A percentile compares a stretch with the other conserved stretches of the same genome.
These are phyloP conservation scores for Artemisiospiza belli DNA, from an alignment of 2,113 vertebrate genomes.

Conservation along the genomic window DNA sequence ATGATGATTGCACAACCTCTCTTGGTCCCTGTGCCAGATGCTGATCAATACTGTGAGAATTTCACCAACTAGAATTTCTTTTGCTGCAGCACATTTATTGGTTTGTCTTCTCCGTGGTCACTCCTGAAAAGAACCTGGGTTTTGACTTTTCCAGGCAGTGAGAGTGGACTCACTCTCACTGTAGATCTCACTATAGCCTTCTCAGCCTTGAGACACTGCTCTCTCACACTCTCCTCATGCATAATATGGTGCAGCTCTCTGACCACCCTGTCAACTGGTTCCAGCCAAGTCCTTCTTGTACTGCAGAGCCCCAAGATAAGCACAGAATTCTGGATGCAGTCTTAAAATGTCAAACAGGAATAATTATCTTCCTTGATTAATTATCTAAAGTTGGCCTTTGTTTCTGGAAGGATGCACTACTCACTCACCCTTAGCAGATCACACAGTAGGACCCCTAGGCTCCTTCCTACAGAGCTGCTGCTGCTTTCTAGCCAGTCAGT, in stretches of 20 bases:
- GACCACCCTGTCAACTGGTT: not conserved
- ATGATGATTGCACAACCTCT: fast-evolving
- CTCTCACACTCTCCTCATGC: not conserved
- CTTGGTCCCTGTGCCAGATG: not conserved
- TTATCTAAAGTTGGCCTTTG: not conserved
- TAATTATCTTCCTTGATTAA: not conserved
- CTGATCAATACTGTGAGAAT: not conserved
- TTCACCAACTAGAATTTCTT: not conserved
- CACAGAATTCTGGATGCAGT: not conserved
- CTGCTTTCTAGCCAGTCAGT: not conserved
- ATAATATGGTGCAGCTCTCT: not conserved
- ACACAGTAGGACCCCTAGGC: not conserved
- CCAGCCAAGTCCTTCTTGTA: not conserved
- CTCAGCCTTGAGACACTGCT: not conserved
- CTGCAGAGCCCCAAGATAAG: fast-evolving
- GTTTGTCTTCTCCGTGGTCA: not conserved
- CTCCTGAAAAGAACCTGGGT: not conserved
- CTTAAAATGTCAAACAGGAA: not conserved
- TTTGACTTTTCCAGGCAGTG: not conserved
- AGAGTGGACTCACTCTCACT: not conserved
- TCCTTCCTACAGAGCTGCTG: not conserved
- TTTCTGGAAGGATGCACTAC: not conserved
- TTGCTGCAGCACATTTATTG: not conserved
- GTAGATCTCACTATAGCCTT: not conserved
- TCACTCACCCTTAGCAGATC: not conserved